Evolutionary conservation across 2,888 invertebrate genomes (phyloP).

Genomic region (Caenorhabditis sp.): DNA sequence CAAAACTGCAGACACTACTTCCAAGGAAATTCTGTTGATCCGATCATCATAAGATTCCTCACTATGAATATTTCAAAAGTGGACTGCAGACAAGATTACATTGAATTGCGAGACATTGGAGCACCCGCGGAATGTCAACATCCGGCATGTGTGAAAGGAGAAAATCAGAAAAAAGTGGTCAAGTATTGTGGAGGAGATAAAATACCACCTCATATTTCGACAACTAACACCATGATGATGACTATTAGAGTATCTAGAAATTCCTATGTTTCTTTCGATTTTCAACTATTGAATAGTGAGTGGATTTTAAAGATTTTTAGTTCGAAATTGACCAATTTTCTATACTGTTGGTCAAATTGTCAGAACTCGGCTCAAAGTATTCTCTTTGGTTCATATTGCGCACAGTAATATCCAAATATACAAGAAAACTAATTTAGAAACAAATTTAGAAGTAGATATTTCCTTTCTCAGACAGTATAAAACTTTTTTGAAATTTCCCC

Average conservation of each 20-base stretch:
- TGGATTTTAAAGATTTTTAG: too few species aligned
- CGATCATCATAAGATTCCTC: not conserved
- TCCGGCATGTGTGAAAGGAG: not conserved
- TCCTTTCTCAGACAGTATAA: too few species aligned
- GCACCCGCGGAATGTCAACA: not conserved
- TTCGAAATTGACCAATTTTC: too few species aligned
- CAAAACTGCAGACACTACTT: not conserved
- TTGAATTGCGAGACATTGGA: not conserved
- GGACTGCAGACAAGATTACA: not conserved
- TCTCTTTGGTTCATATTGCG: too few species aligned
- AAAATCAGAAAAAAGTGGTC: not conserved
- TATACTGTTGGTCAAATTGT: too few species aligned
- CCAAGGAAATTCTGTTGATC: not conserved
- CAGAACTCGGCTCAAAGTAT: too few species aligned
- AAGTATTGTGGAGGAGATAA: not conserved
- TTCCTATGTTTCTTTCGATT: too few species aligned
- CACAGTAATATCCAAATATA: too few species aligned
- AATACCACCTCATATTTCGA: not conserved
- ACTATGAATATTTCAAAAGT: not conserved
- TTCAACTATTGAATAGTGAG: too few species aligned
- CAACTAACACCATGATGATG: not conserved
- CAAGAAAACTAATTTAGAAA: too few species aligned
- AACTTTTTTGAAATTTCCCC: too few species aligned
- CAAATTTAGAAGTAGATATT: too few species aligned
- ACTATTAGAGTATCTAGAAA: not conserved